Evolutionary conservation across 1,140 invertebrate species (phyloP).

Genomic region (Pantala flavescens): DNA sequence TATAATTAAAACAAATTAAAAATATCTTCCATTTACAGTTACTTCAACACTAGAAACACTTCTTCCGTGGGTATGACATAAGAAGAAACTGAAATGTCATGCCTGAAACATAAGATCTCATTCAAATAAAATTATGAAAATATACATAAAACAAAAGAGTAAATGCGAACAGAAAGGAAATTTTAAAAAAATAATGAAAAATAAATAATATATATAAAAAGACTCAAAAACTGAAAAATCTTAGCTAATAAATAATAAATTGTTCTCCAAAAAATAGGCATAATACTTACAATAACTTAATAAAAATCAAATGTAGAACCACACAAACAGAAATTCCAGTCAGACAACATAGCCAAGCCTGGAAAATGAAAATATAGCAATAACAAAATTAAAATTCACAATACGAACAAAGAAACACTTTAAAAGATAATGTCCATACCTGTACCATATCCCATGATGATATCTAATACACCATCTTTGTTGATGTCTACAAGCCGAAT

Average conservation of each 20-base stretch:
- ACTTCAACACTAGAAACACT: no score
- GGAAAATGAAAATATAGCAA: neutral
- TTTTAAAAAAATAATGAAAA: no score
- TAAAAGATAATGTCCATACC: slow-evolving; percentile 38
- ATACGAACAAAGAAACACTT: neutral
- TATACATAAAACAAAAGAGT: no score
- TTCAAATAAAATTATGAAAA: no score
- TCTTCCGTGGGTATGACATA: no score
- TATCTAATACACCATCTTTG: slow-evolving; percentile 58
- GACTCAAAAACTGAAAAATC: no score
- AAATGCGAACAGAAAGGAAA: no score
- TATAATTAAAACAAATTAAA: no score
- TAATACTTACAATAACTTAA: neutral
- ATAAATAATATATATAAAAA: no score
- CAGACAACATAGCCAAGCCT: slow-evolving; percentile 40
- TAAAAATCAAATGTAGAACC: neutral
- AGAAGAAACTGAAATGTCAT: no score
- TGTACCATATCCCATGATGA: slow-evolving; percentile 71
- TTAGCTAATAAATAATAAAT: neutral
- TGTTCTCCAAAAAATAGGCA: slow-evolving; percentile 20
- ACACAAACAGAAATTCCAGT: slow-evolving; percentile 14
- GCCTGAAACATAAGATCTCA: no score
- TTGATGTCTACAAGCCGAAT: slow-evolving; percentile 63
- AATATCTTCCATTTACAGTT: no score
- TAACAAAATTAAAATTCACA: neutral